phyloP scores from a whole-genome alignment of 2,797 vertebrate species.

The Clarias laeviceps region DNA sequence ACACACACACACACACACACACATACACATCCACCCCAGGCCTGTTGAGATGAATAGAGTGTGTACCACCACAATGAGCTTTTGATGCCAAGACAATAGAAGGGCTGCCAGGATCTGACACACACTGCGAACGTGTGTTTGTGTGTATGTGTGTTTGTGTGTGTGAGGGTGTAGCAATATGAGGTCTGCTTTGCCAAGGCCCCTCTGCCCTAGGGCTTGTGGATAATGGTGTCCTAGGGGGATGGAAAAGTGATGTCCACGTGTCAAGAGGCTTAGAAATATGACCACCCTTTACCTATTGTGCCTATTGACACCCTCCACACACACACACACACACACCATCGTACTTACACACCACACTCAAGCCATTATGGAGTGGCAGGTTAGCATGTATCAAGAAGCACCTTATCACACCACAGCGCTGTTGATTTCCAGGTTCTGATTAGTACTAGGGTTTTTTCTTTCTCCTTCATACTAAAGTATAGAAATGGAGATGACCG shows the following conservation, averaged over 20 bases:
- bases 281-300: conserved; percentile 65
- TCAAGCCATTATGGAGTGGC: conserved; percentile 69
- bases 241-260: conserved; percentile 79
- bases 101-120: conserved; percentile 78
- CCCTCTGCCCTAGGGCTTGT: conserved; percentile 67
- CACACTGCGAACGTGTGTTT: conserved; percentile 68
- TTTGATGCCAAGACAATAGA: conserved; percentile 87
- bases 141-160: conserved; percentile 16
- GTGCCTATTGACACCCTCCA: conserved; percentile 65
- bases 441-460: not conserved
- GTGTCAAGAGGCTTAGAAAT: conserved; percentile 78
- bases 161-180: conserved; percentile 70
- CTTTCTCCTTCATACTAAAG: too few relatives aligned
- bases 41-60: conserved; percentile 83
- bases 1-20: conserved; percentile 29
- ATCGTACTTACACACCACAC: conserved; percentile 52
- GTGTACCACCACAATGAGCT: conserved; percentile 85
- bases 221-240: conserved; percentile 81
- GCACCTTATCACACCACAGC: conserved; percentile 75
- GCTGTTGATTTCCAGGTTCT: not conserved
- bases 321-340: conserved; percentile 35
- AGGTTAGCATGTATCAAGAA: conserved; percentile 81
- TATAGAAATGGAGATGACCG: not conserved
- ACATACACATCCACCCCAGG: conserved; percentile 66
- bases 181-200: conserved; percentile 73